These are phyloP conservation scores for Puffinus mauretanicus DNA, from an alignment of 2,113 vertebrate genomes.

Conservation along the genomic window DNA sequence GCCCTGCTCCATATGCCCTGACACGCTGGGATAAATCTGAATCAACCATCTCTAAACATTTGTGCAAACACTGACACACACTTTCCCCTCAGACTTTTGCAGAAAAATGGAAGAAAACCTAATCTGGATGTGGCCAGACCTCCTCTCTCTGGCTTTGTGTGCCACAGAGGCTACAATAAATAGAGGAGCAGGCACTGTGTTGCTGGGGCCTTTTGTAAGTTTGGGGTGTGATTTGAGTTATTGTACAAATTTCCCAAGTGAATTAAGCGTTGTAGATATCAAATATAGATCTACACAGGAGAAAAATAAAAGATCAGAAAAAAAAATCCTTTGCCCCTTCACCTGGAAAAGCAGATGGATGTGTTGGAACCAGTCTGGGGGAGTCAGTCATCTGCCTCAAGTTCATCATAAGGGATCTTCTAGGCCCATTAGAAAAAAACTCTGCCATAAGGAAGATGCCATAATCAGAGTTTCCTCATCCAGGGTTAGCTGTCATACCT, in stretches of 20 bases:
- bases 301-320: background rate
- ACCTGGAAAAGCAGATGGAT: background rate
- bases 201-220: background rate
- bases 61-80: background rate
- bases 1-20: background rate
- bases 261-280: background rate
- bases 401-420: background rate
- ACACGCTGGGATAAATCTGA: background rate
- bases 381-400: background rate
- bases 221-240: background rate
- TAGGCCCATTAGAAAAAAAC: background rate
- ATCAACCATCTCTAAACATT: background rate
- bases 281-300: background rate
- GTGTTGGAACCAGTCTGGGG: background rate
- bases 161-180: background rate
- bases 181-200: fast-evolving
- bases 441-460: background rate
- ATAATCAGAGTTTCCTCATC: background rate
- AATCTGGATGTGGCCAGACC: background rate
- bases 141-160: background rate
- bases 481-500: background rate
- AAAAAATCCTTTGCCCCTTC: background rate
- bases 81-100: background rate
- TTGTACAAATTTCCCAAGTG: background rate
- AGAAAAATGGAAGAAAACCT: background rate